These are phyloP conservation scores for Neocrepidodera transversa DNA, from an alignment of 2,888 invertebrate genomes.

Conservation along the genomic window DNA sequence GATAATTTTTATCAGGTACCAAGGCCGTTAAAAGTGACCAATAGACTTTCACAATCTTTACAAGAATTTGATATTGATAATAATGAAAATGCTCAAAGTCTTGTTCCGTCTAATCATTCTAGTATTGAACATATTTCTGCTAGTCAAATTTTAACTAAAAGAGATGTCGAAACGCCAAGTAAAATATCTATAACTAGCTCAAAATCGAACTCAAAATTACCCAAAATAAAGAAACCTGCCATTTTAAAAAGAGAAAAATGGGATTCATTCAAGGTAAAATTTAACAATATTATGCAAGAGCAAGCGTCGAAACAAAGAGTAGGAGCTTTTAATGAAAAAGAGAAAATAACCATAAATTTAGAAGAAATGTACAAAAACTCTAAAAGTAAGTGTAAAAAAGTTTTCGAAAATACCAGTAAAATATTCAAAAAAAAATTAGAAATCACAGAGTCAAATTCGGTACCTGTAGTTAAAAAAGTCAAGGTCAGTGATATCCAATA, in stretches of 20 bases:
- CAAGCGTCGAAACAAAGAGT: conserved; percentile 57
- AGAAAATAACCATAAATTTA: conserved; percentile 53
- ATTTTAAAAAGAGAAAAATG: conserved; percentile 50
- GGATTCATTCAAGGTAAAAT: conserved; percentile 54
- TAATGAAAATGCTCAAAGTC: conserved; percentile 30
- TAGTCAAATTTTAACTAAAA: conserved; percentile 48
- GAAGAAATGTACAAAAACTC: conserved; percentile 59
- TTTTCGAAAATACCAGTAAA: conserved; percentile 54
- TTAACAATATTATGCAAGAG: conserved; percentile 54
- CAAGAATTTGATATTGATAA: conserved; percentile 55
- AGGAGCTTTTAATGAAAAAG: conserved; percentile 55
- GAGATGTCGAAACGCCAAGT: conserved; percentile 28
- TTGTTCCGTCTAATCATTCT: conserved; percentile 47
- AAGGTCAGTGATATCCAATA: conserved; percentile 53
- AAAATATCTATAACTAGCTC: conserved; percentile 51
- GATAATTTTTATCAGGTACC: conserved; percentile 59
- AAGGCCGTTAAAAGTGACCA: conserved; percentile 46
- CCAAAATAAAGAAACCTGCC: conserved; percentile 49
- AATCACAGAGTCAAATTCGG: conserved; percentile 42
- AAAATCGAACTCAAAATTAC: conserved; percentile 47
- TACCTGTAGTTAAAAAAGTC: conserved; percentile 42
- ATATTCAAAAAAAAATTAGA: conserved; percentile 50
- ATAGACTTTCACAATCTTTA: conserved; percentile 55
- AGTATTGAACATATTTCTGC: conserved; percentile 58
- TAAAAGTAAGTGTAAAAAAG: conserved; percentile 56